Conservation (phyloP, 2,888 invertebrate species). For the Neoaliturus tenellus region DNA sequence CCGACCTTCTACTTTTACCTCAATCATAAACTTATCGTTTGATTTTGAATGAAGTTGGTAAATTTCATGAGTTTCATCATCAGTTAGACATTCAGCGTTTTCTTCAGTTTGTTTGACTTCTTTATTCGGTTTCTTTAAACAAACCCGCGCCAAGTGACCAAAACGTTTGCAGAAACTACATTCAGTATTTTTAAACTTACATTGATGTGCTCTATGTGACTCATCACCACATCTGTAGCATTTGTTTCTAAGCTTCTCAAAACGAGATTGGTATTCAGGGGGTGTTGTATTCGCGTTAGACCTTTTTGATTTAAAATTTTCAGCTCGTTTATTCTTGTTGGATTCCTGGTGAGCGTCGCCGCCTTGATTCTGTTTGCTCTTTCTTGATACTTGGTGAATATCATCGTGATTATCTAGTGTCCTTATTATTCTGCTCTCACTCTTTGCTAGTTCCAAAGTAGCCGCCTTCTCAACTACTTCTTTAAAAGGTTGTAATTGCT, state of each 20-base stretch:
- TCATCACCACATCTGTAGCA: slow-evolving; percentile 7
- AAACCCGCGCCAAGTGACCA: slow-evolving; percentile 23
- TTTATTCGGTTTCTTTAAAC: background rate
- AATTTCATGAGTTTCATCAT: background rate
- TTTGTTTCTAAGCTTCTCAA: slow-evolving; percentile 22
- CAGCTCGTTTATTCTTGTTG: no score
- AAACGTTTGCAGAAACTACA: slow-evolving; percentile 21
- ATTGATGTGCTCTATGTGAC: slow-evolving; percentile 29
- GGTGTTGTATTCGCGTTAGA: background rate
- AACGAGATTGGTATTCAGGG: background rate
- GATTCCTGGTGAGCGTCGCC: no score
- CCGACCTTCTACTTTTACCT: slow-evolving; percentile 11
- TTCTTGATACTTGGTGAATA: no score
- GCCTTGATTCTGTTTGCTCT: no score
- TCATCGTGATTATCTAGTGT: no score
- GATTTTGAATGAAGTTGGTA: slow-evolving; percentile 15
- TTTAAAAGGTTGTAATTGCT: no score
- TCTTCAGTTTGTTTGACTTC: slow-evolving; percentile 36
- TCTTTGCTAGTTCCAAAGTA: background rate
- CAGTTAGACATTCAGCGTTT: background rate
- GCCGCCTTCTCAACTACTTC: no score
- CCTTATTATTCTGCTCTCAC: background rate
- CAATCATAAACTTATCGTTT: slow-evolving; percentile 31
- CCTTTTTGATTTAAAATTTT: background rate
- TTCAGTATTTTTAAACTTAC: slow-evolving; percentile 21